A percentile compares a stretch with the other conserved stretches of the same genome.
These are phyloP conservation scores for Ciona savignyi DNA, from an alignment of 23 tunicate species.

Conservation along the genomic window DNA sequence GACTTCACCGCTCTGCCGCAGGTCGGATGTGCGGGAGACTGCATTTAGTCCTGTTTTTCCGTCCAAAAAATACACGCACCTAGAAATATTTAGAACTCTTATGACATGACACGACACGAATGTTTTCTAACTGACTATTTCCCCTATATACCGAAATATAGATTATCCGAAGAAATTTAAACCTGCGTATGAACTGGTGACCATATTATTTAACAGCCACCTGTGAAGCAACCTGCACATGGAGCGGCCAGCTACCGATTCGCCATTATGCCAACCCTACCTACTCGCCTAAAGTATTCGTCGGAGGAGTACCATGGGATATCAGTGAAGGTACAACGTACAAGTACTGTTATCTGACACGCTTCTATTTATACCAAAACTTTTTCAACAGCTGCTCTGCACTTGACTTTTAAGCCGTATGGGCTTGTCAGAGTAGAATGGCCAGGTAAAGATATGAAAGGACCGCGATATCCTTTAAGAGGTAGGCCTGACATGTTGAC, in stretches of 20 bases:
- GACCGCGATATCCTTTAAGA: constrained; percentile 81
- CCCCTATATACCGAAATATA: too few species aligned
- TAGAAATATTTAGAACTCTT: too few species aligned
- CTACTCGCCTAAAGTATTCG: constrained; percentile 85
- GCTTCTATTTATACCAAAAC: not conserved
- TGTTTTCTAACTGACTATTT: not conserved
- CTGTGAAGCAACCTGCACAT: constrained; percentile 77
- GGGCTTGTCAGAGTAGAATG: constrained; percentile 89
- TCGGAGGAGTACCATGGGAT: constrained; percentile 98
- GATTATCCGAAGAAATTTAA: too few species aligned
- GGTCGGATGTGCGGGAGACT: too few species aligned
- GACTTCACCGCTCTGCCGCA: constrained; percentile 87
- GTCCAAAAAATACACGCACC: too few species aligned
- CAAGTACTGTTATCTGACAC: not conserved
- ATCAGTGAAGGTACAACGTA: constrained; percentile 67
- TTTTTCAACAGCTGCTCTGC: constrained; percentile 58
- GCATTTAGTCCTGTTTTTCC: too few species aligned
- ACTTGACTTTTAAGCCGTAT: constrained; percentile 85
- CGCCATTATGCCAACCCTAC: constrained; percentile 80
- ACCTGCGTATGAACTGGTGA: too few species aligned
- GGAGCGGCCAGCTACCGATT: constrained; percentile 88
- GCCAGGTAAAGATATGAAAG: constrained; percentile 93
- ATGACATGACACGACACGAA: too few species aligned
- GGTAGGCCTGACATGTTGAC: constrained; percentile 10
- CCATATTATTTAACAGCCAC: too few species aligned